These are phyloP conservation scores for Furnarius figulus DNA, from an alignment of 2,113 vertebrate species.

Conservation along the genomic window DNA sequence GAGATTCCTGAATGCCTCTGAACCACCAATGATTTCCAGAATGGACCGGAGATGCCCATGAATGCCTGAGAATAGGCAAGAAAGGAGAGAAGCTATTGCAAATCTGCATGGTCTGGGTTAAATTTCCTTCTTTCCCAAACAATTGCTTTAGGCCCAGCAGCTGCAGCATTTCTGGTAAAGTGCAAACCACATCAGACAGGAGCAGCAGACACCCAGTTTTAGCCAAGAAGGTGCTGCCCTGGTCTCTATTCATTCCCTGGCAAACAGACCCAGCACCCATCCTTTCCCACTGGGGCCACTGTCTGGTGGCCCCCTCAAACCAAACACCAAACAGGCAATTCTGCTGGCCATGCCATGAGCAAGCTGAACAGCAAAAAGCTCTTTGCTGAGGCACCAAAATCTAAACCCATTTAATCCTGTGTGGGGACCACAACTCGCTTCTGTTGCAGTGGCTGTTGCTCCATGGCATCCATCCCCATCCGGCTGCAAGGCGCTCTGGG, in stretches of 20 bases:
- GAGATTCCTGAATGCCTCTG: neutral
- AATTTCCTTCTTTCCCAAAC: neutral
- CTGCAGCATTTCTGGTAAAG: neutral
- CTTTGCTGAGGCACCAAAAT: neutral
- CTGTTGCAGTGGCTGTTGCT: accelerated
- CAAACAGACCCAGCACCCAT: neutral
- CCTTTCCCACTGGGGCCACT: neutral
- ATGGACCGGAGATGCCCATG: accelerated
- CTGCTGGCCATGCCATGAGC: accelerated
- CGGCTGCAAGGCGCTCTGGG: neutral
- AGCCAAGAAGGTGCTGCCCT: neutral
- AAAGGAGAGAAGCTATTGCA: neutral
- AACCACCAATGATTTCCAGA: neutral
- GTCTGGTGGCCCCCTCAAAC: neutral
- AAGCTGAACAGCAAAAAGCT: neutral
- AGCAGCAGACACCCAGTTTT: neutral
- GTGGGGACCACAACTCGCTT: neutral
- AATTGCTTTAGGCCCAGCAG: neutral
- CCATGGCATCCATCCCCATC: neutral
- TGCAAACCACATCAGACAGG: neutral
- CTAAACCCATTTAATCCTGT: neutral
- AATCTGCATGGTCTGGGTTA: neutral
- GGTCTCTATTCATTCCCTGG: neutral
- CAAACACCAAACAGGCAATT: neutral
- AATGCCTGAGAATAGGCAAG: neutral